Base-by-base conservation (phyloP, 2,888 invertebrate species). In the Drosophila nr. medialis region DNA sequence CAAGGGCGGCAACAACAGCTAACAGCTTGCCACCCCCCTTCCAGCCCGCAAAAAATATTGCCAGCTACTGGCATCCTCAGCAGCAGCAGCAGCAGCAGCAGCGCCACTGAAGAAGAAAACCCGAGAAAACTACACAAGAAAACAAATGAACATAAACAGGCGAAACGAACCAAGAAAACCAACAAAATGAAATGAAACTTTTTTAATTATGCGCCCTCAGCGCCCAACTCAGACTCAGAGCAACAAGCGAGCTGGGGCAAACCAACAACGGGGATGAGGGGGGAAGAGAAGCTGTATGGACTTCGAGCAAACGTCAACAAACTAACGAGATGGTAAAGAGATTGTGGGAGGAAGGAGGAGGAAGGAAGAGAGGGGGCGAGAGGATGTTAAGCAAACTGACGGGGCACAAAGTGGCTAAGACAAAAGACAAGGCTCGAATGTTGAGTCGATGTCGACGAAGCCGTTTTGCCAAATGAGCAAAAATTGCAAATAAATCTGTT, bases 141-240 rank as follows among this genome's bases (percentile, higher is more conserved):
- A 78, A 89, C 83, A 86, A 91, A 90, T 86, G 75, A 84, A 85
- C 82, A 83, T 82, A 83, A 87, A 83, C 82, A 86, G 83, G 80
- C 86, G 90, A 89, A 91, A 90, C 91, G 91, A 91, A 91, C 91
- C 91, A 90, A 91, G 92, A 91, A 91, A 92, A 90, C 91, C 91
- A 89, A 91, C 90, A 90, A 91, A 91, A 91, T 91, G 88, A 91
- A 91, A 91, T 91, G 90, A 91, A 91, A 91, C 91, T 91, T 91
- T 91, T 91, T 91, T 91, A 91, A 91, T 91, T 91, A 92, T 91
- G 89, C 92, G 89, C 78, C 83, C 77, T 72, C 85, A 81, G 72
- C 71, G 63, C 50, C 68, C 63, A 61, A 65, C 53, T 42, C 30
- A 59, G 30, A 60, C 15, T 4, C 45, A 36, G 56, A 66, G 76